Percentiles rank a stretch among this genome's conserved stretches.
Evolutionary conservation across 2,113 vertebrate genomes (phyloP).

Genomic region (Otis tarda): DNA sequence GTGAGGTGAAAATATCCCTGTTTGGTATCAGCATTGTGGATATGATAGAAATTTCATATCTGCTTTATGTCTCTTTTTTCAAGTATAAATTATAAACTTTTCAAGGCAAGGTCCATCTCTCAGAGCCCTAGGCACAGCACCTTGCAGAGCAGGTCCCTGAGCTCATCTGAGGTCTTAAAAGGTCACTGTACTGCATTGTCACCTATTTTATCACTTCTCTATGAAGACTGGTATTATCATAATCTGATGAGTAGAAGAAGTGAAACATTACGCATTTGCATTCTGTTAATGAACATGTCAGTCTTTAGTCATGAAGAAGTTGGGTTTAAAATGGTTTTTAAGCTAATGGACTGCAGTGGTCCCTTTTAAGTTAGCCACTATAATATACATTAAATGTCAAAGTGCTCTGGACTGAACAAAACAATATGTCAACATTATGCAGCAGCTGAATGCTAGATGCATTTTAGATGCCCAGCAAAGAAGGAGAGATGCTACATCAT

Average conservation of each 20-base stretch:
- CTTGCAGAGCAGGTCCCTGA: neutral
- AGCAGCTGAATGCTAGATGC: constrained; percentile 23
- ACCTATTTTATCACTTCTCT: neutral
- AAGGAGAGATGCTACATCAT: constrained; percentile 23
- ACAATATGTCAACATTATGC: neutral
- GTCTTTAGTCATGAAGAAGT: neutral
- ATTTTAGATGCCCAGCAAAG: constrained; percentile 31
- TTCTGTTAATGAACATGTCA: neutral
- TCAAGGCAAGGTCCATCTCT: neutral
- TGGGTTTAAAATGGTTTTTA: constrained; percentile 18
- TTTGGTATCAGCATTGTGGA: neutral
- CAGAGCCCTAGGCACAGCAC: neutral
- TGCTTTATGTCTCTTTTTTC: neutral
- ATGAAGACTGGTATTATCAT: neutral
- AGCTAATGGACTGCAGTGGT: neutral
- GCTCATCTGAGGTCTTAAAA: neutral
- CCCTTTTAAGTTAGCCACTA: neutral
- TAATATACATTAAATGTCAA: constrained; percentile 12
- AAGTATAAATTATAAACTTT: neutral
- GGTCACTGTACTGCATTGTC: neutral
- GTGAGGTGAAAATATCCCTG: neutral
- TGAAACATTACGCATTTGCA: neutral
- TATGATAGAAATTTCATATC: neutral
- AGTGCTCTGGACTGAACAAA: constrained; percentile 41
- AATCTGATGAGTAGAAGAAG: neutral